These are phyloP conservation scores for Thalassophryne amazonica DNA, from an alignment of 2,797 vertebrate genomes.

Conservation along the genomic window DNA sequence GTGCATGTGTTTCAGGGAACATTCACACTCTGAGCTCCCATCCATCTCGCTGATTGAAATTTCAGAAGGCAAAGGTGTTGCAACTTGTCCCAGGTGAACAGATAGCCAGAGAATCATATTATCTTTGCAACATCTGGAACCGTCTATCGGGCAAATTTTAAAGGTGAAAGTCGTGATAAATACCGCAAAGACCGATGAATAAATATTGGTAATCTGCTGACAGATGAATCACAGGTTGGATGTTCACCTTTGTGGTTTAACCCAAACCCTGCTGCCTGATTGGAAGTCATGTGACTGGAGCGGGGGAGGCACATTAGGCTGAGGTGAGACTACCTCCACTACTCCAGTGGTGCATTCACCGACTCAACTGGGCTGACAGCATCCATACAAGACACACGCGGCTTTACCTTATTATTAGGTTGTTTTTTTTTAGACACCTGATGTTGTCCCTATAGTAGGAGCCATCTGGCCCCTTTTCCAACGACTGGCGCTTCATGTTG, in stretches of 20 bases:
- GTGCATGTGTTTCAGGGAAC: conserved; percentile 12
- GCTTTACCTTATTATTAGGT: neutral
- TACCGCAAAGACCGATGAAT: conserved; percentile 1
- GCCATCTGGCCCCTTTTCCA: conserved; percentile 11
- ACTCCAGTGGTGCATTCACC: conserved; percentile 47
- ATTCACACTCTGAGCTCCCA: conserved; percentile 20
- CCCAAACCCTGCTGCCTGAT: conserved; percentile 41
- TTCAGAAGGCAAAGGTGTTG: conserved; percentile 59
- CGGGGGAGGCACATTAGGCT: conserved; percentile 53
- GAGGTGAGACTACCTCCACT: conserved; percentile 62
- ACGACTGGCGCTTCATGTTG: conserved; percentile 16
- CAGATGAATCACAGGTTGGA: conserved; percentile 43
- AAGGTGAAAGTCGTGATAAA: conserved; percentile 31
- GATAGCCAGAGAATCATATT: conserved; percentile 3
- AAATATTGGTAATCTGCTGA: conserved; percentile 20
- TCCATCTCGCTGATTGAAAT: conserved; percentile 50
- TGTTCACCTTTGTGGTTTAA: conserved; percentile 45
- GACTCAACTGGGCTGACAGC: no score
- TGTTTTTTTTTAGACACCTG: neutral
- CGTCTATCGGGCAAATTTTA: neutral
- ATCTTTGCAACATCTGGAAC: neutral
- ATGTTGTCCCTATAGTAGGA: conserved; percentile 45
- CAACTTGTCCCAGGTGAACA: conserved; percentile 55
- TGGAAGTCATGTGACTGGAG: conserved; percentile 64
- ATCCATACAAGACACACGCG: no score